Percentiles rank a stretch among this genome's conserved stretches.
Evolutionary conservation across 2,113 vertebrate species (phyloP).

Genomic region (Notarius lentiginosus): DNA sequence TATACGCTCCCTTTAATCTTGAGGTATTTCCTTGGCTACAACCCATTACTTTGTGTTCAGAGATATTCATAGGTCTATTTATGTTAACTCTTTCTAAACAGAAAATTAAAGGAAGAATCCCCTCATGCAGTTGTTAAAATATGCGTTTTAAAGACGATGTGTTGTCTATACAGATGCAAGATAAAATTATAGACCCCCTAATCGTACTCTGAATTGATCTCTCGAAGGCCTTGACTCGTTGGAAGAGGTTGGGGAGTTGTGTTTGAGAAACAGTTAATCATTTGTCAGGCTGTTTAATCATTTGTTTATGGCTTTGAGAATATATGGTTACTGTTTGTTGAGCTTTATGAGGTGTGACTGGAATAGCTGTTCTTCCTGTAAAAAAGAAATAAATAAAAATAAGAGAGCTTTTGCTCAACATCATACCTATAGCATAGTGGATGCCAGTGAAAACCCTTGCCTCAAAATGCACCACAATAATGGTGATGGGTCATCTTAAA

Average conservation of each 20-base stretch:
- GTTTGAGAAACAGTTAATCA: constrained; percentile 41
- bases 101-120: neutral
- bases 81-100: neutral
- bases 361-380: constrained; percentile 24
- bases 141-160: neutral
- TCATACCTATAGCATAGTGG: neutral
- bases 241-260: neutral
- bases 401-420: neutral
- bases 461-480: neutral
- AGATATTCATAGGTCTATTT: neutral
- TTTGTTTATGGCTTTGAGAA: constrained; percentile 37
- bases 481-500: neutral
- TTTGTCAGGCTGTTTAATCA: constrained; percentile 38
- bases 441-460: neutral
- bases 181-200: too few species aligned
- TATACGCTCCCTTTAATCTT: neutral
- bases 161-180: neutral
- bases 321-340: constrained; percentile 10
- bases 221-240: constrained; percentile 4
- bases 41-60: neutral
- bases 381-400: neutral
- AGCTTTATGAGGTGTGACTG: constrained; percentile 22
- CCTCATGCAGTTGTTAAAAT: neutral
- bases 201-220: constrained; percentile 3
- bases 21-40: neutral